Evolutionary conservation across 2,113 vertebrate species (phyloP), one percentile per base, ranked within the genome.

Genomic region (Tragelaphus imberbis): DNA sequence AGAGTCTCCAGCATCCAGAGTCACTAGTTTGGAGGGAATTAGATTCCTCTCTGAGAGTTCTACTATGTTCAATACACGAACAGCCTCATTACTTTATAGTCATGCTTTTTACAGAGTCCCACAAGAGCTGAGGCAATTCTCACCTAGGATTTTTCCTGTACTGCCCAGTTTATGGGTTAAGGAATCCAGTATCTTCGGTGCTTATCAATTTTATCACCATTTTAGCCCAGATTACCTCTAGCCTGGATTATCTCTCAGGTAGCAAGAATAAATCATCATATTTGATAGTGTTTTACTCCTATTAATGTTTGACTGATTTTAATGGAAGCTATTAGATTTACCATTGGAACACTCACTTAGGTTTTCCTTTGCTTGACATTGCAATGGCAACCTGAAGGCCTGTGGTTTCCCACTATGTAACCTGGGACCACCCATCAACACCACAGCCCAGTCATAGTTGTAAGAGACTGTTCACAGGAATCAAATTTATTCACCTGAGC

Each of bases 211-310:
- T 80, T 90, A 81, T 81, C 75, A 17, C 47, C 51, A 88, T 59
- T 92, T 92, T 88, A 33, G 7, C 65, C 17, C 79, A 89, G 55
- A 89, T 94, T 90, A 61, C 36, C 36, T 92, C 58, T 91, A 33
- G 9, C 44, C 28, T 36, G 49, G 61, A 91, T 91, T 90, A 79
- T 28, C 36, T 94, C 47, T 92, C 88, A 30, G 30, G 55, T 56
- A 61, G 25, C 80, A 97, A 87, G n/a, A 95, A 75, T 87, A 44
- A 97, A 55, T 90, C 47, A 81, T 80, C 79, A n/a, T 84, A 47
- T 94, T 90, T 75, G 68, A 33, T 89, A 96, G 49, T 84, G 44
- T 65, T 86, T 90, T 47, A 21, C 17, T 61, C 23, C 51, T 28
- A 40, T 63, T 88, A n/a, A 90, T 44, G 27, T 58, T 84, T 75